Evolutionary conservation across 2,113 vertebrate species (phyloP).

Genomic region (Passer domesticus): DNA sequence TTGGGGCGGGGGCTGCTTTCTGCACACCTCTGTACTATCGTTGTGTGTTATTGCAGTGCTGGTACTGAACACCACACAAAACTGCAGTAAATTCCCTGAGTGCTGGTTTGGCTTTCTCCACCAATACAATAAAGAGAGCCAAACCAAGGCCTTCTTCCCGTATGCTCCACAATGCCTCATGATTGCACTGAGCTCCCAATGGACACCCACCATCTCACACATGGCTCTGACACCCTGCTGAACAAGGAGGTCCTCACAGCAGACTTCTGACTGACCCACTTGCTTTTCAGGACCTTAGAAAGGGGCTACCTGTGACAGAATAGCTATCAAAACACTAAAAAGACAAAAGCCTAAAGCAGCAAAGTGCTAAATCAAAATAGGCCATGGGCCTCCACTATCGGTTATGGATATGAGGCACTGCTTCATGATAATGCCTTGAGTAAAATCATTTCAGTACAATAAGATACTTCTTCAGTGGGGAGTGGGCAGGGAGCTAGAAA

Average conservation of each 20-base stretch:
- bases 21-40: background rate
- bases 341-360: slow-evolving; percentile 29
- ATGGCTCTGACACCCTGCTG: background rate
- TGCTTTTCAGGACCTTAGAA: background rate
- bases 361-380: slow-evolving; percentile 33
- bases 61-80: background rate
- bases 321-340: background rate
- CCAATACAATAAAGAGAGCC: background rate
- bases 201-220: background rate
- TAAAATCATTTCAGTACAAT: background rate
- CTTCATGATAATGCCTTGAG: background rate
- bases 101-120: background rate
- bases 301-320: background rate
- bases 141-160: background rate
- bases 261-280: background rate
- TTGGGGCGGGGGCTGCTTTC: background rate
- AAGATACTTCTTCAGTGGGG: background rate
- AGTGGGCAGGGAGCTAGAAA: background rate
- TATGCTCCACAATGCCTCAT: background rate
- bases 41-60: background rate
- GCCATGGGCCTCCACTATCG: background rate
- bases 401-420: background rate
- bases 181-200: background rate
- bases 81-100: background rate
- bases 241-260: background rate